These are phyloP conservation scores for Thunnus maccoyii DNA, from an alignment of 2,113 vertebrate species.

Conservation along the genomic window DNA sequence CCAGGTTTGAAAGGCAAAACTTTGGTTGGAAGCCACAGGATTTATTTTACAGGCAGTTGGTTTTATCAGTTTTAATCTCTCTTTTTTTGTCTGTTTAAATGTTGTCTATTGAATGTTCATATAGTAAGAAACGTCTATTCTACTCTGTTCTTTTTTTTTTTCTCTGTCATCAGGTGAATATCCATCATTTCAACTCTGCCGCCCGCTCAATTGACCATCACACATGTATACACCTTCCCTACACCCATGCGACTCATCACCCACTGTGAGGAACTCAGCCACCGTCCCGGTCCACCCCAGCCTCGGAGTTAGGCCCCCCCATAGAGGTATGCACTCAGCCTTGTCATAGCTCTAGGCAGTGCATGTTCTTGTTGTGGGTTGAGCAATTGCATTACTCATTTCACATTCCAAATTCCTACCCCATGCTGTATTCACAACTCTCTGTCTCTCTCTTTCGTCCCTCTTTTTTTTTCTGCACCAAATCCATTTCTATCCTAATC, in stretches of 20 bases:
- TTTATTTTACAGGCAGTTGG: neutral
- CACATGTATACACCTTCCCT: conserved; percentile 23
- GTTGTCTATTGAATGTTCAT: neutral
- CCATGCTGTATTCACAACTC: conserved; percentile 74
- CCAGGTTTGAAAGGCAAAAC: neutral
- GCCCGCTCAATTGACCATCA: conserved; percentile 57
- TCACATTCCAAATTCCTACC: conserved; percentile 85
- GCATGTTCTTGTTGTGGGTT: conserved; percentile 88
- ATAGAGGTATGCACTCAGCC: conserved; percentile 83
- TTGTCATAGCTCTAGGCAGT: conserved; percentile 84
- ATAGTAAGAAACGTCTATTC: neutral
- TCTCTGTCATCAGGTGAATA: conserved; percentile 24
- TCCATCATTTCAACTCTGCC: conserved; percentile 45
- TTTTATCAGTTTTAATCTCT: neutral
- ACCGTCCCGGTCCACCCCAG: conserved; percentile 48
- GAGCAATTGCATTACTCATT: conserved; percentile 88
- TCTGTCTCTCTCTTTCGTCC: conserved; percentile 43
- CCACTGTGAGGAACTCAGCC: conserved; percentile 33
- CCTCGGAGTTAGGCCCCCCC: conserved; percentile 64
- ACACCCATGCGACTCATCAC: conserved; percentile 25
- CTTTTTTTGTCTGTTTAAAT: neutral
- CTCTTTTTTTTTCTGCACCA: conserved; percentile 20
- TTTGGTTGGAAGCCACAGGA: neutral
- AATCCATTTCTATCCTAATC: conserved; percentile 43
- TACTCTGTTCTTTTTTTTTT: neutral